Conservation (phyloP, 2,888 invertebrate species). For the Andrena chrysosceles region DNA sequence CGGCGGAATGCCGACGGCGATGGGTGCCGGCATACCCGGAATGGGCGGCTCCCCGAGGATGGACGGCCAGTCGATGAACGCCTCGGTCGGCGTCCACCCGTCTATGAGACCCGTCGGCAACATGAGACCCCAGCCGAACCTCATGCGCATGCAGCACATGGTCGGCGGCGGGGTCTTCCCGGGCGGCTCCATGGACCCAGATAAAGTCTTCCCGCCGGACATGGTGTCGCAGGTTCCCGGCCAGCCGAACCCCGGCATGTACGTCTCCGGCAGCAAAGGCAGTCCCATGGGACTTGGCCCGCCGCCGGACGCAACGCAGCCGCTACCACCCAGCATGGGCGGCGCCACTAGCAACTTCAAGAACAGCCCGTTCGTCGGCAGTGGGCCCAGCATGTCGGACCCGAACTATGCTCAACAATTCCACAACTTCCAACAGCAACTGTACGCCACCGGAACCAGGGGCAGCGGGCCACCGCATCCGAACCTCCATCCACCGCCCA, state of each 20-base stretch:
- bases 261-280: constrained; percentile 87
- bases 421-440: constrained; percentile 97
- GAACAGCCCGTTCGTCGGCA: constrained; percentile 91
- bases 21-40: constrained; percentile 84
- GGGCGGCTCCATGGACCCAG: constrained; percentile 83
- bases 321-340: constrained; percentile 92
- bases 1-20: constrained; percentile 85
- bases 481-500: constrained; percentile 84
- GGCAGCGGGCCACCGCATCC: constrained; percentile 85
- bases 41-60: constrained; percentile 80
- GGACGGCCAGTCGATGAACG: constrained; percentile 86
- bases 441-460: constrained; percentile 94
- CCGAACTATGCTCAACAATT: constrained; percentile 98
- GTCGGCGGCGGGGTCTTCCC: constrained; percentile 83
- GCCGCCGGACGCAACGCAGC: constrained; percentile 89
- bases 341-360: constrained; percentile 89
- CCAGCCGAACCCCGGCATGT: constrained; percentile 87
- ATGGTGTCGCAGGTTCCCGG: constrained; percentile 80
- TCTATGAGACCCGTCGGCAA: constrained; percentile 85
- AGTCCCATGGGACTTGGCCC: constrained; percentile 86
- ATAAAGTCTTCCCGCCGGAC: constrained; percentile 83
- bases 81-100: constrained; percentile 81
- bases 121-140: constrained; percentile 82
- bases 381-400: constrained; percentile 94
- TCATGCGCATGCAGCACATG: constrained; percentile 84